phyloP scores from a whole-genome alignment of 2,888 invertebrate genomes.

The Metallyticus violacea region DNA sequence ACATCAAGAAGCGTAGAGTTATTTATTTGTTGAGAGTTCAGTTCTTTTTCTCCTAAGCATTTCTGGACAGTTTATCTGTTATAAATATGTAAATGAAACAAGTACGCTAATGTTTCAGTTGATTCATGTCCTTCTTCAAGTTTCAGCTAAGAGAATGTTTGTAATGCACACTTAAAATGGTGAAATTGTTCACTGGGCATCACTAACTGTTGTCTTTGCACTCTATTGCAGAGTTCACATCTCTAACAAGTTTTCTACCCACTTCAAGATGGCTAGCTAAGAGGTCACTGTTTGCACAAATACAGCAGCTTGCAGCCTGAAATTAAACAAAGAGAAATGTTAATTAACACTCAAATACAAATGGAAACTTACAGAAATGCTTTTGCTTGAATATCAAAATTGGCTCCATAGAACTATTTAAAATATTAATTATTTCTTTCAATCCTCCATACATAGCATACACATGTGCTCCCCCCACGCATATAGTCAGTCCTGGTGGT shows the following conservation, averaged over 20 bases:
- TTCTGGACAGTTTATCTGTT: constrained; percentile 6
- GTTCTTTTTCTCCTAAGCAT: constrained; percentile 11
- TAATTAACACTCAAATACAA: not conserved
- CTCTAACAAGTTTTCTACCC: not conserved
- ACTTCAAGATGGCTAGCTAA: not conserved
- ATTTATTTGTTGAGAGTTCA: not conserved
- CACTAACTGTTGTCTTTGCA: not conserved
- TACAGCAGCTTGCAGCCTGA: not conserved
- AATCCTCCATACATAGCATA: too few relatives aligned
- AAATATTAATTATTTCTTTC: too few relatives aligned
- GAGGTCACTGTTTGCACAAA: not conserved
- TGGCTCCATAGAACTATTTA: too few relatives aligned
- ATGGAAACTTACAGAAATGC: too few relatives aligned
- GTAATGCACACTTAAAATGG: not conserved
- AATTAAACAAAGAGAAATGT: not conserved
- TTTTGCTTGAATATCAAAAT: too few relatives aligned
- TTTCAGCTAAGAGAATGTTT: not conserved
- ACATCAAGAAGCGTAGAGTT: constrained; percentile 12
- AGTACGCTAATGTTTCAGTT: not conserved
- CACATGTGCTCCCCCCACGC: too few relatives aligned
- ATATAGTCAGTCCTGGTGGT: too few relatives aligned
- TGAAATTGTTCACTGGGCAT: not conserved
- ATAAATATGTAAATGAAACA: not conserved
- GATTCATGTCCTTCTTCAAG: not conserved
- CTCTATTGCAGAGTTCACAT: not conserved